Conservation (phyloP, 2,113 vertebrate genomes). For the Pelecanoides urinatrix region DNA sequence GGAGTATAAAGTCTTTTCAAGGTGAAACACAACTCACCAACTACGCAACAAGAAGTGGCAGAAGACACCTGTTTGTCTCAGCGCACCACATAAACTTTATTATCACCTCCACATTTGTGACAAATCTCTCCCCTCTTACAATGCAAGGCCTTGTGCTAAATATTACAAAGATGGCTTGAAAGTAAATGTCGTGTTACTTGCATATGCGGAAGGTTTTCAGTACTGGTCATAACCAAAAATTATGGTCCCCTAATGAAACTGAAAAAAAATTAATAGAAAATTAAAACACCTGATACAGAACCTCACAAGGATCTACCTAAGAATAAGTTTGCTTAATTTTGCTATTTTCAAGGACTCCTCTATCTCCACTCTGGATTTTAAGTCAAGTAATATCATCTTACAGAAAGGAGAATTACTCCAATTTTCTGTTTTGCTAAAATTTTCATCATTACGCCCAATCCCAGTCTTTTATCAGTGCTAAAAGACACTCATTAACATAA, state of each 20-base stretch:
- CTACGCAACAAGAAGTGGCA: not conserved
- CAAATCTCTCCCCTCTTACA: not conserved
- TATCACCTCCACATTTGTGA: not conserved
- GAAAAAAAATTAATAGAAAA: not conserved
- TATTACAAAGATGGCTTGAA: not conserved
- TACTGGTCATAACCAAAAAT: not conserved
- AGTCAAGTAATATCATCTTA: not conserved
- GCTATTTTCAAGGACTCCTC: not conserved
- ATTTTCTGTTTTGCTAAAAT: not conserved
- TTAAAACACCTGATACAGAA: not conserved
- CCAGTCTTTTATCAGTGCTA: not conserved
- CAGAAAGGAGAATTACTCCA: not conserved
- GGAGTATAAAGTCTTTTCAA: not conserved
- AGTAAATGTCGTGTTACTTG: not conserved
- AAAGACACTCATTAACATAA: not conserved
- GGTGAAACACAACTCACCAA: not conserved
- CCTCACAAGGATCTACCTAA: not conserved
- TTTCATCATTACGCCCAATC: not conserved
- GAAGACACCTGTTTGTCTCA: not conserved
- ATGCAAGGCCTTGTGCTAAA: not conserved
- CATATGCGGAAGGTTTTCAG: not conserved
- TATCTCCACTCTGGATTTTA: not conserved
- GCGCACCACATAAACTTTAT: not conserved
- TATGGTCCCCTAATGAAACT: not conserved
- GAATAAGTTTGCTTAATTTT: not conserved